A percentile compares a stretch with the other conserved stretches of the same genome.
Evolutionary conservation across 1,140 invertebrate genomes (phyloP).

Genomic region (Plutomurus gul): DNA sequence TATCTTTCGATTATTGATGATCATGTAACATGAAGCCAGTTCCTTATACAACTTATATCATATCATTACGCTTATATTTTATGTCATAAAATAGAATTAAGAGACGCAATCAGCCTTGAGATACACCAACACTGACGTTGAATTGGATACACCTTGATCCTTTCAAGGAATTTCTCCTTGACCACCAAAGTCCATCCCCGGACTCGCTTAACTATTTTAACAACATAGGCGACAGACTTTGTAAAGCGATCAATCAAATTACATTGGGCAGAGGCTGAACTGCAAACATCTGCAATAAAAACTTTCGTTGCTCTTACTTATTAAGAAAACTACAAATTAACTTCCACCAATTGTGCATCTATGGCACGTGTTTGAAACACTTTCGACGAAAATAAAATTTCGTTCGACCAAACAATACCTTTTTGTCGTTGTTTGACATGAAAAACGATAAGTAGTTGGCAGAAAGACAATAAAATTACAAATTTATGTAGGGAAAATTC

Average conservation of each 20-base stretch:
- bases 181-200: slow-evolving; percentile 11
- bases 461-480: no score
- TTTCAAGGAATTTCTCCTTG: slow-evolving; percentile 19
- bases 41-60: not conserved
- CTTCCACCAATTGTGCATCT: not conserved
- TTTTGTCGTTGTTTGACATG: no score
- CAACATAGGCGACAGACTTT: no score
- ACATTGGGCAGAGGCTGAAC: no score
- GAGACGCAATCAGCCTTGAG: not conserved
- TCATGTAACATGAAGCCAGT: not conserved
- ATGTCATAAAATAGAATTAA: not conserved
- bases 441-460: no score
- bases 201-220: no score
- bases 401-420: not conserved
- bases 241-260: no score
- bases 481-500: not conserved
- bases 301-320: no score
- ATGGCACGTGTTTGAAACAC: not conserved
- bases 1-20: slow-evolving; percentile 18
- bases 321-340: no score
- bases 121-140: slow-evolving; percentile 21
- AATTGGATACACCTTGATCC: slow-evolving; percentile 17
- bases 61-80: not conserved
- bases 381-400: slow-evolving; percentile 1
- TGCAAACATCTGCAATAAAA: no score